Evolutionary conservation across 2,113 vertebrate genomes (phyloP), one percentile per base, ranked within the genome.

Genomic region (Clarias magur): DNA sequence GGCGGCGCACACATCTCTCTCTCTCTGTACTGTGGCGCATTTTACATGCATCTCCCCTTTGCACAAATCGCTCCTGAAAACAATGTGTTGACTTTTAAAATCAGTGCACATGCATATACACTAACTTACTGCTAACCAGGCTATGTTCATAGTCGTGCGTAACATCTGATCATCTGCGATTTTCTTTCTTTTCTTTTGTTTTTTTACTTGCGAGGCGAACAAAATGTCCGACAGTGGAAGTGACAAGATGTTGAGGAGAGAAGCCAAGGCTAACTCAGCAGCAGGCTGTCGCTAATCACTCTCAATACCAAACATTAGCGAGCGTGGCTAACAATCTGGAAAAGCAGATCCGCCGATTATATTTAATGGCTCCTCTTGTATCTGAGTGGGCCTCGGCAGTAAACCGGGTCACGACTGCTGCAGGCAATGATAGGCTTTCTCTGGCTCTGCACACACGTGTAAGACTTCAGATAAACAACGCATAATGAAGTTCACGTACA

Each of bases 161-260:
- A 16, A 60, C 42, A 38, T 70, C n/a, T 30, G 34, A 53, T 48
- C 6, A 48, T 60, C 21, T 53, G 79, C 10, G 12, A 25, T 12
- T 10, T 60, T 17, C 34, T 56, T 13, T 56, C 9, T 0, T 11
- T 48, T 7, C 21, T n/a, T 62, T 25, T 65, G n/a, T 72, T 21
- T 23, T 65, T n/a, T 53, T 67, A 56, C 27, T 30, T 75, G 81
- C 38, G 21, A 48, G 25, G 34, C 15, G 65, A 73, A 86, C 85
- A 86, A 86, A 86, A 86, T 86, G 85, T 86, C 85, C 34, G 85
- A 82, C 85, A 11, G 19, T 72, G 60, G 65, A 70, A 59, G 79
- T 23, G 67, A 86, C 76, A 86, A 72, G 62, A 72, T 82, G 85
- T 86, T 62, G 57, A 68, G 67, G 30, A 42, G 57, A 67, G 62